Percentiles rank a stretch among this genome's conserved stretches.
Conservation (phyloP, 2,888 invertebrate species). For the Muschampia plurimacula region DNA sequence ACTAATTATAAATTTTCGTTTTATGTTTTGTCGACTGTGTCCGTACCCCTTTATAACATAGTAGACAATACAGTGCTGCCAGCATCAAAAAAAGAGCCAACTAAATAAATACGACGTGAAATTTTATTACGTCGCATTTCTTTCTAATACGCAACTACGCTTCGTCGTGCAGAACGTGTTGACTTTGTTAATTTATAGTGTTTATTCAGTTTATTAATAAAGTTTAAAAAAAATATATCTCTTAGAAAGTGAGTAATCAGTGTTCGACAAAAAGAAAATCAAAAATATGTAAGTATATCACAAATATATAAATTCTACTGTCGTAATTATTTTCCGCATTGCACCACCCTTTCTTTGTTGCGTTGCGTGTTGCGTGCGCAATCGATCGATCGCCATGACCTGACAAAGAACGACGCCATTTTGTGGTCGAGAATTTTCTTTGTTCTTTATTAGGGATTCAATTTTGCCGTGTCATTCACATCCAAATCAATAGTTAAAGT, state of each 20-base stretch:
- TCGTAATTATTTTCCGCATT: constrained; percentile 35
- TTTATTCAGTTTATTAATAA: neutral
- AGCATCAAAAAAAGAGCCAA: neutral
- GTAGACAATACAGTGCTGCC: neutral
- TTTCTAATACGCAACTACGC: neutral
- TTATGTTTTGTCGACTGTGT: too few relatives aligned
- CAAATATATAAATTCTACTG: neutral
- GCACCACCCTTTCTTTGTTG: constrained; percentile 26
- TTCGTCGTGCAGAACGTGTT: neutral
- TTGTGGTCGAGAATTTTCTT: constrained; percentile 75
- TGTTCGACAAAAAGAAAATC: neutral
- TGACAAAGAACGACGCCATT: constrained; percentile 66
- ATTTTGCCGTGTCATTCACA: constrained; percentile 24
- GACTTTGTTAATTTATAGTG: neutral
- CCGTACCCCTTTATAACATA: too few relatives aligned
- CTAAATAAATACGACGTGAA: neutral
- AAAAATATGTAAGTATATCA: neutral
- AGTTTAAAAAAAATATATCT: neutral
- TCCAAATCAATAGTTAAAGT: constrained; percentile 20
- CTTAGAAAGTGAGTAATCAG: neutral
- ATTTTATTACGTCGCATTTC: neutral
- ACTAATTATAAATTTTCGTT: too few relatives aligned
- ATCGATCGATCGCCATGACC: constrained; percentile 36
- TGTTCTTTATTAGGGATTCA: constrained; percentile 60
- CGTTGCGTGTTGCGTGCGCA: constrained; percentile 36